Evolutionary conservation across 2,113 vertebrate genomes (phyloP).

Genomic region (Brachionichthys hirsutus): DNA sequence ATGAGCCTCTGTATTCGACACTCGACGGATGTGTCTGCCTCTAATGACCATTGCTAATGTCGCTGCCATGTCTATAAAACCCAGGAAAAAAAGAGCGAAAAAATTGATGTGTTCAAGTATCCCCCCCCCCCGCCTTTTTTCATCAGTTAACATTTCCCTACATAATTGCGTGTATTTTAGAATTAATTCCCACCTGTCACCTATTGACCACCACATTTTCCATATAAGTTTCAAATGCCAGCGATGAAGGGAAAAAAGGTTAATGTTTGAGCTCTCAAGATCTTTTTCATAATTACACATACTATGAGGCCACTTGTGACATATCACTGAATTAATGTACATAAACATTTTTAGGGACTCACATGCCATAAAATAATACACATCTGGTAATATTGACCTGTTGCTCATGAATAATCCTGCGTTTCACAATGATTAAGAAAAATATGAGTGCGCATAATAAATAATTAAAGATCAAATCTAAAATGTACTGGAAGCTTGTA

Average conservation of each 20-base stretch:
- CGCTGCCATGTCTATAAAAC: slow-evolving; percentile 90
- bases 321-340: too few relatives aligned
- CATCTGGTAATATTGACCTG: neutral
- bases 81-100: neutral
- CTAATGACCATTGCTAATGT: slow-evolving; percentile 99
- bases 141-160: slow-evolving; percentile 94
- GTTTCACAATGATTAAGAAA: neutral
- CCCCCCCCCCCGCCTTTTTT: slow-evolving; percentile 22
- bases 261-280: slow-evolving; percentile 1
- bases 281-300: neutral
- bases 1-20: slow-evolving; percentile 91
- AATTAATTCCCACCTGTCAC: slow-evolving; percentile 95
- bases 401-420: neutral
- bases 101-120: slow-evolving; percentile 83
- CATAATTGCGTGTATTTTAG: slow-evolving; percentile 95
- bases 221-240: slow-evolving; percentile 21
- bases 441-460: neutral
- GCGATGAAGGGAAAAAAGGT: neutral
- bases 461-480: slow-evolving; percentile 28
- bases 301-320: neutral
- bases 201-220: slow-evolving; percentile 76
- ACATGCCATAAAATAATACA: too few relatives aligned
- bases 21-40: slow-evolving; percentile 88
- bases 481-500: slow-evolving; percentile 13
- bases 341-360: too few relatives aligned